These are phyloP conservation scores for Drosophila carrolli DNA, from an alignment of 1,140 invertebrate species.

Conservation along the genomic window DNA sequence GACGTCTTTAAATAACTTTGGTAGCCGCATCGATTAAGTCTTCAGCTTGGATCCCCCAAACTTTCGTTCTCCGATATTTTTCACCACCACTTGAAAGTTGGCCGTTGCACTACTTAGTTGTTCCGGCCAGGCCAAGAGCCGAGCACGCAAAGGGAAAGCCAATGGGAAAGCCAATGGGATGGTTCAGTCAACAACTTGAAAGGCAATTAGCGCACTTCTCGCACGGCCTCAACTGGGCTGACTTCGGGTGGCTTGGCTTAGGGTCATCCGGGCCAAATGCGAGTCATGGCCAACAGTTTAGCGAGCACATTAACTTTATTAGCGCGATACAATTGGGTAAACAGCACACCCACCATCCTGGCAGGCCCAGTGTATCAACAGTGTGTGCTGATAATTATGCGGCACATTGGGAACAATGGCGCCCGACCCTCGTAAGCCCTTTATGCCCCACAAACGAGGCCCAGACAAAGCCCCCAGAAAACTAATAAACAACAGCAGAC, in stretches of 20 bases:
- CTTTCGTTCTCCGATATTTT: slow-evolving; percentile 23
- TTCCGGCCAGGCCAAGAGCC: slow-evolving; percentile 15
- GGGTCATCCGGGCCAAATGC: slow-evolving; percentile 57
- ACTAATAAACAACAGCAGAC: slow-evolving; percentile 70
- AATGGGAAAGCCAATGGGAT: slow-evolving; percentile 40
- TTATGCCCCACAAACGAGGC: slow-evolving; percentile 48
- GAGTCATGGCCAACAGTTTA: slow-evolving; percentile 75
- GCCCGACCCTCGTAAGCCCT: slow-evolving; percentile 44
- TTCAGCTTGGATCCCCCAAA: slow-evolving; percentile 6
- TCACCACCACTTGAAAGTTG: slow-evolving; percentile 29
- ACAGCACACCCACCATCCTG: slow-evolving; percentile 20
- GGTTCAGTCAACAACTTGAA: slow-evolving; percentile 74
- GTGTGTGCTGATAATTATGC: slow-evolving; percentile 57
- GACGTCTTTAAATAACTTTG: slow-evolving; percentile 10
- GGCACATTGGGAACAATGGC: slow-evolving; percentile 64
- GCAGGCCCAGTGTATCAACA: slow-evolving; percentile 13
- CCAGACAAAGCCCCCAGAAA: slow-evolving; percentile 61
- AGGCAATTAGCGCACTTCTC: slow-evolving; percentile 72
- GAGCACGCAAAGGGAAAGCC: slow-evolving; percentile 19
- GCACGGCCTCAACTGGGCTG: slow-evolving; percentile 8
- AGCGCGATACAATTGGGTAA: slow-evolving; percentile 65
- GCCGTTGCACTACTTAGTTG: slow-evolving; percentile 28
- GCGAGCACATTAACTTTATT: slow-evolving; percentile 74
- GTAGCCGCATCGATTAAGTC: slow-evolving; percentile 25
- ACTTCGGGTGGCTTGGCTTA: slow-evolving; percentile 8